Evolutionary conservation across 1,140 invertebrate species (phyloP), one percentile per base, ranked within the genome.

Genomic region (Drosophila kurseongensis): DNA sequence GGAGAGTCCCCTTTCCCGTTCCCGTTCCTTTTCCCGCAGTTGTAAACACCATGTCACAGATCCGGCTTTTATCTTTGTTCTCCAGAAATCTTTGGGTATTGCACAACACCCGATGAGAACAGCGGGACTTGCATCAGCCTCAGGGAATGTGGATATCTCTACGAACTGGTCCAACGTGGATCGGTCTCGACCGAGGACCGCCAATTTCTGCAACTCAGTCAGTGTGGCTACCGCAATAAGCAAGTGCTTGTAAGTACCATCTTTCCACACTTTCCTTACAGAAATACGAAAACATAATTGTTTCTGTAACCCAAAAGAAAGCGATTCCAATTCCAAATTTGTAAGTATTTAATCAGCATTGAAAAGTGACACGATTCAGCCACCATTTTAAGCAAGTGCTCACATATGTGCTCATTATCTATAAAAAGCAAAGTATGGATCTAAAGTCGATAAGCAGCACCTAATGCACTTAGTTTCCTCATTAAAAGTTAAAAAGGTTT

Each of bases 11-110:
- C 47, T 4, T 59, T 58, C 14, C 51, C 58, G 27, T 63, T 63
- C 67, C 62, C 47, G 6, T 55, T 58, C 14, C 51, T 54, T 14
- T 8, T 32, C 29, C 51, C 58, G 27, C 35, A 12, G 27, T 38
- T 48, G 10, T 35, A 13, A 44, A 41, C 10, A 41, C 8, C 41
- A 67, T 38, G 9, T 55, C 44, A 73, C 29, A 51, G n/a, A 36
- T 47, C 29, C 36, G n/a, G 35, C 36, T 44, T 57, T 58, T 61
- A 48, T 62, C 36, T 35, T 14, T 47, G 40, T 48, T 14, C 10
- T 32, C 38, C 60, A 86, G 83, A 86, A 50, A 63, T 60, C 61
- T 89, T 72, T 68, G 84, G 84, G 10, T 71, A 75, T 52, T 89
- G 84, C 50, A 75, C 61, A 18, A 89, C 84, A 7, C 84, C 84